Base-by-base conservation (phyloP, 2,888 invertebrate genomes). In the Griposia aprilina region DNA sequence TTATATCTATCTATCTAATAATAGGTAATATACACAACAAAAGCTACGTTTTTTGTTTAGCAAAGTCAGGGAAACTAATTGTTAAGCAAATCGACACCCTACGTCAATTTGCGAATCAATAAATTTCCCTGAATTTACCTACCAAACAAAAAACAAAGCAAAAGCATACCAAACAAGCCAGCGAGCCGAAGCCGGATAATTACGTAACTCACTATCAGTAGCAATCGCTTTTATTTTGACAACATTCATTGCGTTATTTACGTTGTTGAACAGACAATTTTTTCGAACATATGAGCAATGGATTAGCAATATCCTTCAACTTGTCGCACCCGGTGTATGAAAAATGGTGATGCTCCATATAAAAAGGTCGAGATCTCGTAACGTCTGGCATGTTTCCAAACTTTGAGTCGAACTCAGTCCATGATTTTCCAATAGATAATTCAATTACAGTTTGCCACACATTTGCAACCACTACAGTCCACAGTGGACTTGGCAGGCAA, bases 311-410 rank as follows among this genome's bases (percentile, higher is more conserved):
- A 36, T 36, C 3, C 30, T 36, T 36, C 45, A 17, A 60, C 79
- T 52, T 60, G 11, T 15, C 60, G 15, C 30, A 30, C 10, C 41
- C 13, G 0, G 4, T 55, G 17, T 59, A 36, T 62, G 52, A 79
- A 48, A 63, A 50, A 63, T 57, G n/a, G 55, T 30, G 50, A 57
- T 57, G 26, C 7, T 65, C 26, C 6, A n/a, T 74, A 62, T 67
- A 81, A 30, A 52, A 62, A 6, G 41, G 50, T 11, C 17, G 26
- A 26, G 74, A 36, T 26, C 36, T 65, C 45, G 59, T 60, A 17
- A 52, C 15, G 60, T 66, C n/a, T 81, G 81, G 66, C 59, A 79
- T 52, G 7, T 5, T 66, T 66, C 59, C n/a, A 81, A 81, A 55
- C 36, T 30, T 50, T 5, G 2, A 15, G 10, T 81, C 23, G 23